phyloP scores from a whole-genome alignment of 2,113 vertebrate species.

The Zosterops hypoxanthus region DNA sequence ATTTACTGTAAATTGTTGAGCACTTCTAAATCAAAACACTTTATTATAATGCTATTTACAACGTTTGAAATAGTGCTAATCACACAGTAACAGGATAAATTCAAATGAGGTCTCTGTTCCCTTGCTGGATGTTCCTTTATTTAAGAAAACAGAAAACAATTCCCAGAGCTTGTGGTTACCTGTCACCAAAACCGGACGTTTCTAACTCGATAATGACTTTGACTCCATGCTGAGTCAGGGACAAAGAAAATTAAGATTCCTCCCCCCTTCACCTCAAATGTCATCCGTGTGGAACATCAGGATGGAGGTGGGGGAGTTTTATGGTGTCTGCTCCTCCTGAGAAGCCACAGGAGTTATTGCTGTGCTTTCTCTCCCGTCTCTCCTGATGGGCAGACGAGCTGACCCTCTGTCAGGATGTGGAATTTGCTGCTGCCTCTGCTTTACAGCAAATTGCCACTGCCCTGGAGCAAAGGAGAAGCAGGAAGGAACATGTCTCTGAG shows the following conservation, averaged over 20 bases:
- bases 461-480: slow-evolving; percentile 14
- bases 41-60: not conserved
- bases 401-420: slow-evolving; percentile 5
- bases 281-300: not conserved
- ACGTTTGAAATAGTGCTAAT: not conserved
- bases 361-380: not conserved
- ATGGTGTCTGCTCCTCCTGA: not conserved
- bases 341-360: slow-evolving; percentile 29
- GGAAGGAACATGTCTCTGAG: not conserved
- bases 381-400: slow-evolving; percentile 2
- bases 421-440: slow-evolving; percentile 35
- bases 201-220: slow-evolving; percentile 29
- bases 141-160: not conserved
- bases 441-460: slow-evolving; percentile 16
- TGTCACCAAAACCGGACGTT: not conserved
- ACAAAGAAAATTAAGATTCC: slow-evolving; percentile 56
- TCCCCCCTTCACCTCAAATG: not conserved
- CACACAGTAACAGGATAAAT: not conserved
- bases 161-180: not conserved
- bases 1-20: not conserved
- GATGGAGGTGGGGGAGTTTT: not conserved
- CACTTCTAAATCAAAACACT: not conserved
- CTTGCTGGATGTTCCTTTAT: not conserved
- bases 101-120: not conserved
- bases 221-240: slow-evolving; percentile 47